Evolutionary conservation across 1,140 invertebrate genomes (phyloP).

Genomic region (Yoshiicerus persimilis): DNA sequence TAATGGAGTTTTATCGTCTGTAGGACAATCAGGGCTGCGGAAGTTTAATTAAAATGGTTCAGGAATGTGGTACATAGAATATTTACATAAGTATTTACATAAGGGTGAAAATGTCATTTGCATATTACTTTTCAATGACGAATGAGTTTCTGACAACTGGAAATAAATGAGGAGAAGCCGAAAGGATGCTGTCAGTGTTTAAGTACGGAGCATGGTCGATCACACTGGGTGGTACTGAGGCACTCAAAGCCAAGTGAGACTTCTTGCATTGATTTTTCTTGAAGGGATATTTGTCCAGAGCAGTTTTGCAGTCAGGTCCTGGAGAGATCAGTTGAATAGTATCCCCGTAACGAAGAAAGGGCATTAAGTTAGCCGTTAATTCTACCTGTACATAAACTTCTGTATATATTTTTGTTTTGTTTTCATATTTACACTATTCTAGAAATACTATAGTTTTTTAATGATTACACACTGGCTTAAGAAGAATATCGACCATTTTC

Average conservation of each 20-base stretch:
- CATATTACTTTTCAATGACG: slow-evolving; percentile 40
- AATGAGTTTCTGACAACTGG: slow-evolving; percentile 47
- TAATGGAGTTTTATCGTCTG: not conserved
- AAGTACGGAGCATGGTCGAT: slow-evolving; percentile 43
- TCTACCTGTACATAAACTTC: not conserved
- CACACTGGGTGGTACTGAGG: slow-evolving; percentile 36
- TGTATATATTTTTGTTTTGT: no score
- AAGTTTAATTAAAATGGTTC: not conserved
- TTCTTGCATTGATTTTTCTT: slow-evolving; percentile 31
- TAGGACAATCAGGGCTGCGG: slow-evolving; percentile 32
- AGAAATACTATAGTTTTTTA: no score
- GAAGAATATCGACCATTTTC: slow-evolving; percentile 42
- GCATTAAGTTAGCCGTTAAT: not conserved
- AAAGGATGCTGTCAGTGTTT: slow-evolving; percentile 43
- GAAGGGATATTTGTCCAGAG: slow-evolving; percentile 38
- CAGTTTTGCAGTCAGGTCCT: slow-evolving; percentile 38
- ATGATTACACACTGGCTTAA: slow-evolving; percentile 31
- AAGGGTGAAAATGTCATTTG: no score
- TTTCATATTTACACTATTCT: no score
- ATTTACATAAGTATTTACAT: no score
- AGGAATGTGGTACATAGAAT: no score
- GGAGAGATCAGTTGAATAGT: slow-evolving; percentile 42
- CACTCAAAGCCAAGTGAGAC: slow-evolving; percentile 38
- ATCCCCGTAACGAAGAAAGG: slow-evolving; percentile 41
- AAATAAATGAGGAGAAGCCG: slow-evolving; percentile 38